Base-by-base conservation (phyloP, 2,113 vertebrate species). In the Procavia capensis region DNA sequence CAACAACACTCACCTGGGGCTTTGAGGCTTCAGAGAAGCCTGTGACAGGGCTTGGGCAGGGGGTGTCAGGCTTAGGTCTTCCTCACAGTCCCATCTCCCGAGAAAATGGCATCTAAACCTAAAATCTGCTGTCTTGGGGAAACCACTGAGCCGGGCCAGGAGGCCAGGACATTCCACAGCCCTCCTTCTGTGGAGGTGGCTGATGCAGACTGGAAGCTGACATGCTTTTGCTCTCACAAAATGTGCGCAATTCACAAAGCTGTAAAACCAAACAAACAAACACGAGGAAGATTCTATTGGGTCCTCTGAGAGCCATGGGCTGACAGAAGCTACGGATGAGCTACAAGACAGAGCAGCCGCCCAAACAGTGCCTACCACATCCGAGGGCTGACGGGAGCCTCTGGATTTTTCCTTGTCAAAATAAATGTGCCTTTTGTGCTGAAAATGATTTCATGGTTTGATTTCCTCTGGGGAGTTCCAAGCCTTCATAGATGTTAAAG, bases 361-460 rank as follows among this genome's bases (percentile, higher is more conserved):
- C 90, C 39, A 9, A 54, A 5, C 6, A 29, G 24, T 1, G 0
- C 19, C 41, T 2, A 0, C 43, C 88, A 78, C 36, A 16, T 79
- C 84, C 19, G 59, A 92, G 36, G 5, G 47, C 45, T 63, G 39
- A 13, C 3, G 24, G 5, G 31, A 81, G 87, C 79, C 39, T 70
- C 85, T 57, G 0, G 20, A 85, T 76, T 66, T 36, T 68, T 59
- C 45, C 75, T 61, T 87, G 90, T 88, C 66, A 88, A 90, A 97
- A 93, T 85, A 95, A 88, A 93, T 59, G 91, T 50, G 34, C 3
- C 74, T 88, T 91, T 88, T 79, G 81, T 83, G 76, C 79, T 80
- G 29, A 45, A 95, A 90, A 79, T n/a, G 41, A 84, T 95, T 92
- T 95, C 89, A 75, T 16, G 39, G 81, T 68, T 93, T 95, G 47